Percentiles rank a stretch among this genome's conserved stretches.
phyloP scores from a whole-genome alignment of 2,113 vertebrate genomes.

The Neolamprologus brichardi region DNA sequence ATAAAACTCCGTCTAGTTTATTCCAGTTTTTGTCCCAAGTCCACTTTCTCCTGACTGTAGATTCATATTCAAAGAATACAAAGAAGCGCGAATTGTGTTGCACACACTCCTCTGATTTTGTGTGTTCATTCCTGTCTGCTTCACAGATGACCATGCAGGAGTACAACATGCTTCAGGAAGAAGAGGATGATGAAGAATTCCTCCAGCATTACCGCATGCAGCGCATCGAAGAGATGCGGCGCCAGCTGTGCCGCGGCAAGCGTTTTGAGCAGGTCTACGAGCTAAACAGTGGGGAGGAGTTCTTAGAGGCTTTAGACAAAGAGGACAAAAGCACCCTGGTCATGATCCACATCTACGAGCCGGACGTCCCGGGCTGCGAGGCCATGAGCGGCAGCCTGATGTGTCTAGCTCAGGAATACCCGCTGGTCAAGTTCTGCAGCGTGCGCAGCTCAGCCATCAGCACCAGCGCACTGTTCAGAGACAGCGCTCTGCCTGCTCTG shows the following conservation, averaged over 20 bases:
- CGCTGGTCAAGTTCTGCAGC: constrained; percentile 87
- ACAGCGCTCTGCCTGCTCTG: constrained; percentile 86
- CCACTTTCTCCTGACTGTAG: neutral
- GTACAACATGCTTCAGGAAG: constrained; percentile 79
- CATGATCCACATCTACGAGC: constrained; percentile 93
- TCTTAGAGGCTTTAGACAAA: constrained; percentile 89
- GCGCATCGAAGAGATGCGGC: constrained; percentile 93
- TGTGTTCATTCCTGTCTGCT: neutral
- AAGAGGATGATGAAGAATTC: constrained; percentile 87
- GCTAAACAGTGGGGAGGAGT: constrained; percentile 83
- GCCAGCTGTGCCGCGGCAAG: constrained; percentile 81
- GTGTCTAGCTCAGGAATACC: constrained; percentile 91
- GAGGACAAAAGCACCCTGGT: constrained; percentile 85
- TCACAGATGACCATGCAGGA: constrained; percentile 86
- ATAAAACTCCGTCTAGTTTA: neutral
- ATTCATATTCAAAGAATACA: neutral
- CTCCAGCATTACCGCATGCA: constrained; percentile 92
- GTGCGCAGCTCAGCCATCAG: constrained; percentile 88
- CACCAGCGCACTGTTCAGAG: constrained; percentile 85
- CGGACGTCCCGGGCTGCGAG: constrained; percentile 81
- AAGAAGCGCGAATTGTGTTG: fast-evolving
- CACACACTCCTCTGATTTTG: neutral
- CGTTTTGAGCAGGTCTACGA: constrained; percentile 86
- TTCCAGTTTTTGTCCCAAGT: neutral
- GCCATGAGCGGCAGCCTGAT: constrained; percentile 89